Base-by-base conservation (phyloP, 2,888 invertebrate genomes). In the Noctua comes region DNA sequence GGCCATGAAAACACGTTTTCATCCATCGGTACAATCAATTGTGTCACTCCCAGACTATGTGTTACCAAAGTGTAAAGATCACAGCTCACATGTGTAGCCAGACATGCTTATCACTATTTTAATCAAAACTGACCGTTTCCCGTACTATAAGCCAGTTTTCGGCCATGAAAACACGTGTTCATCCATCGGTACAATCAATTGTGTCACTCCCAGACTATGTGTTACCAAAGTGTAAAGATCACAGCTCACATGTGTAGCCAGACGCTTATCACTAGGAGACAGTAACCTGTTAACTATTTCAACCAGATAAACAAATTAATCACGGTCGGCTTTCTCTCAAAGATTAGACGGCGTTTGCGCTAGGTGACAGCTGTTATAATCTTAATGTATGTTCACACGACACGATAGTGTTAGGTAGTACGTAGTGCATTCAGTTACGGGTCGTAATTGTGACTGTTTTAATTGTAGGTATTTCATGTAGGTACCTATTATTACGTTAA, bases 211-310 rank as follows among this genome's bases (percentile, higher is more conserved):
- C 31, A 64, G 64, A 64, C 64, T 36, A 64, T 31, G 10, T 31
- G 62, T 31, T 21, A 31, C 64, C 36, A 40, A 59, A 79, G 79
- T 43, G 36, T 4, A 79, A 59, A 68, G 51, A 54, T 46, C 59
- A 74, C 27, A 75, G 27, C 57, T 57, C 43, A 74, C 16, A n/a
- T 82, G 31, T 36, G 0, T 13, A 64, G 1, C 59, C 59, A 82
- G 36, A 75, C 43, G 24, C 76, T 79, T 75, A 79, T 79, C 82
- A 59, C n/a, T 46, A n/a, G 64, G 24, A 54, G 51, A 51, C 51
- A 65, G 48, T 76, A 51, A 40, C 57, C 18, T 70, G 46, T 71
- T 66, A 62, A 16, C 31, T 69, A 59, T 70, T 59, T 62, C 11
- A 13, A 36, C 62, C 3, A 36, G 71, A 83, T 83, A 83, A 71